Percentiles rank a stretch among this genome's conserved stretches.
Evolutionary conservation across 2,888 invertebrate genomes (phyloP).

Genomic region (Lasiommata megera): DNA sequence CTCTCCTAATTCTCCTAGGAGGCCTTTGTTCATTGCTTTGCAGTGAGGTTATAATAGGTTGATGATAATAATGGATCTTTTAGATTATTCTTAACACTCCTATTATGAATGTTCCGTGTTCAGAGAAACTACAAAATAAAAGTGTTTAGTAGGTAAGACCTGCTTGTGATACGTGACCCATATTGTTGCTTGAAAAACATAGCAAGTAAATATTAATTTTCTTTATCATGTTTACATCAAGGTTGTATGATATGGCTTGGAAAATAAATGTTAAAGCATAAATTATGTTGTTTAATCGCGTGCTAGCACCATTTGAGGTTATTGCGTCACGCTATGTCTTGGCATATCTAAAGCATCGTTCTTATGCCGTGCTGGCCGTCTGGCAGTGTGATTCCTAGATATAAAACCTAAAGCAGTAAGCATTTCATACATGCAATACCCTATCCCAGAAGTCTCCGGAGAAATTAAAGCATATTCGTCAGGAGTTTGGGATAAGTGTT

Average conservation of each 20-base stretch:
- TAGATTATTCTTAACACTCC: no score
- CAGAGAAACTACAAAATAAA: background rate
- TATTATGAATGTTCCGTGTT: no score
- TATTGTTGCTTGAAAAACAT: constrained; percentile 25
- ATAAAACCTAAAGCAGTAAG: no score
- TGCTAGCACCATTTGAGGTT: constrained; percentile 48
- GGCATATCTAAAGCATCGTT: constrained; percentile 64
- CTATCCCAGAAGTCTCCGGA: no score
- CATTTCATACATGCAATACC: no score
- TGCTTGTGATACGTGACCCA: constrained; percentile 16
- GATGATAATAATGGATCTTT: no score
- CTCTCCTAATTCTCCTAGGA: no score
- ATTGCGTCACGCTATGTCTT: constrained; percentile 48
- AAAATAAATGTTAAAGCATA: constrained; percentile 20
- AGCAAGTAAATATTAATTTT: constrained; percentile 25
- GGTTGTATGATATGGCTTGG: constrained; percentile 31
- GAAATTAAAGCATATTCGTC: no score
- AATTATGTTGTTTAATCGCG: constrained; percentile 44
- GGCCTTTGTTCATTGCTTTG: no score
- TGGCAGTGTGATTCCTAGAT: constrained; percentile 45
- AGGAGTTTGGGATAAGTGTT: no score
- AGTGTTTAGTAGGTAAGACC: background rate
- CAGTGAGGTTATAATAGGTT: no score
- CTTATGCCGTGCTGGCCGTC: constrained; percentile 58
- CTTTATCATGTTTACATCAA: constrained; percentile 41